Evolutionary conservation across 2,113 vertebrate species (phyloP).

Genomic region (Dicrurus megarhynchus): DNA sequence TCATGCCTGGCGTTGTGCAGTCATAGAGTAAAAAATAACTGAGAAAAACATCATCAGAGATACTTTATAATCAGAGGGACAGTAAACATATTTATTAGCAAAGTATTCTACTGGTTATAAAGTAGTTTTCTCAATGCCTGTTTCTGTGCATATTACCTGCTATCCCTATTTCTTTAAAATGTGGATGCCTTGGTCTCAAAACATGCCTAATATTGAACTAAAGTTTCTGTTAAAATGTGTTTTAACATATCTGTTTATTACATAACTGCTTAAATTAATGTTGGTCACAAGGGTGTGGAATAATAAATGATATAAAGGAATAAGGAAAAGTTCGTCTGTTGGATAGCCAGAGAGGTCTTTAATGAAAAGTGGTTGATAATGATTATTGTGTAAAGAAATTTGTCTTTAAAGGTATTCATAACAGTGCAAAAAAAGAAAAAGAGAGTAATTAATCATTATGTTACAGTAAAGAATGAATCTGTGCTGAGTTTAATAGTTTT

Average conservation of each 20-base stretch:
- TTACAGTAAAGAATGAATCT: neutral
- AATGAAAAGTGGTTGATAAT: neutral
- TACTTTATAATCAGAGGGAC: neutral
- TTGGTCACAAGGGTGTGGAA: accelerated
- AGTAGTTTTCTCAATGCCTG: neutral
- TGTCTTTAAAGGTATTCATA: neutral
- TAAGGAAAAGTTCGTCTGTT: accelerated
- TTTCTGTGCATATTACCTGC: neutral
- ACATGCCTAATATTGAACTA: neutral
- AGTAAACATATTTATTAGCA: neutral
- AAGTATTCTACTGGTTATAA: neutral
- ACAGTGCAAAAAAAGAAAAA: neutral
- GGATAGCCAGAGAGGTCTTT: neutral
- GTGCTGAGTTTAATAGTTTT: neutral
- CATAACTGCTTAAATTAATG: neutral
- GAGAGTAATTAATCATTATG: neutral
- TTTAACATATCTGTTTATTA: neutral
- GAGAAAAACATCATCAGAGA: neutral
- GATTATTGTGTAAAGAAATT: neutral
- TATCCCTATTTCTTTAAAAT: neutral
- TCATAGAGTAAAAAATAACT: neutral
- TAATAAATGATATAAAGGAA: neutral
- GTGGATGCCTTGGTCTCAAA: neutral
- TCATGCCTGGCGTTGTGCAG: neutral
- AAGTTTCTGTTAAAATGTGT: neutral